Percentiles rank a stretch among this genome's conserved stretches.
phyloP scores from a whole-genome alignment of 1,140 invertebrate species.

The Plectrocnemia conspersa region DNA sequence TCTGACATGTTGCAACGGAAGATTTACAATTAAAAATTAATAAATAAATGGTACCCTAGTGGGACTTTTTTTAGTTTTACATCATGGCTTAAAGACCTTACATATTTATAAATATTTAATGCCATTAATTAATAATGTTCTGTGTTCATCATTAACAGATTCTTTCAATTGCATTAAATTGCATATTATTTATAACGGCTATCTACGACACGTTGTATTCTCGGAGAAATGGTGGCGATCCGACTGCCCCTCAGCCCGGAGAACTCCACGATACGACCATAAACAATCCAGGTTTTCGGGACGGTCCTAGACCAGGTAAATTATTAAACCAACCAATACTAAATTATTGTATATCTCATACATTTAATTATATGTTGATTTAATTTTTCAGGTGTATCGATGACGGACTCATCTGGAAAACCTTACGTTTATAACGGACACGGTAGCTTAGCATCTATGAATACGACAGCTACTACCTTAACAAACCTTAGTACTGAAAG shows the following conservation, averaged over 20 bases:
- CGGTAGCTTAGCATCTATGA: conserved; percentile 71
- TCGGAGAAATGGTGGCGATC: conserved; percentile 66
- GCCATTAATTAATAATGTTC: no score
- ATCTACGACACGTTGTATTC: conserved; percentile 72
- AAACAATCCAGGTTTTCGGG: conserved; percentile 78
- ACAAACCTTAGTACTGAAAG: conserved; percentile 52
- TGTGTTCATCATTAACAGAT: no score
- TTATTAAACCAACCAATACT: background rate
- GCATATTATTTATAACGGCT: conserved; percentile 67
- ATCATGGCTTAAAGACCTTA: no score
- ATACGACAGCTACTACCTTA: conserved; percentile 65
- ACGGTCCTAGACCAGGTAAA: conserved; percentile 59
- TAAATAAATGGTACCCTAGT: no score
- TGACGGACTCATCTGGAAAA: conserved; percentile 77
- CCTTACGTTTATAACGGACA: conserved; percentile 71
- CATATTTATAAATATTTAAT: no score
- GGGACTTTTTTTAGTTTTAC: no score
- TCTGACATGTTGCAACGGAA: no score
- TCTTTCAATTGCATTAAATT: conserved; percentile 67
- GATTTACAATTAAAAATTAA: no score
- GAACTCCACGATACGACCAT: conserved; percentile 65
- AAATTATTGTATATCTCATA: background rate
- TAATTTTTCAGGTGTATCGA: conserved; percentile 59
- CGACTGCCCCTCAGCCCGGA: conserved; percentile 59
- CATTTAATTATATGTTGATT: conserved; percentile 6